A percentile compares a stretch with the other conserved stretches of the same genome.
Evolutionary conservation across 2,797 vertebrate genomes (phyloP).

Genomic region (Lemur catta): DNA sequence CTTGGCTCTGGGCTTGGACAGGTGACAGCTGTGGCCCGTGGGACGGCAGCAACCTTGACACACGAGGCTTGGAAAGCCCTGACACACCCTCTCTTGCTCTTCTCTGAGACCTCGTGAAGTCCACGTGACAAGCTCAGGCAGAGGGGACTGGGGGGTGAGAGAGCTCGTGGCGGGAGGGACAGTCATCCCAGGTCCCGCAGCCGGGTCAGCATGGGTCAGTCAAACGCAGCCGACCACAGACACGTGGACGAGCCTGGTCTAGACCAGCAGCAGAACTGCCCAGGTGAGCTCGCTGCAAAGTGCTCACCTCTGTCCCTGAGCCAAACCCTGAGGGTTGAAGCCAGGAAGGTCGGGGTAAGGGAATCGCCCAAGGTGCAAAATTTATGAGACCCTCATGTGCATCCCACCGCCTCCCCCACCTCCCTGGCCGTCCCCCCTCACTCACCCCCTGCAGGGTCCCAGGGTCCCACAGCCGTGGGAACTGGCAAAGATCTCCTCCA

Average conservation of each 20-base stretch:
- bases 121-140: background rate
- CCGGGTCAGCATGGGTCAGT: too few relatives aligned
- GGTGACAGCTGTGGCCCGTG: background rate
- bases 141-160: background rate
- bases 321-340: background rate
- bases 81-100: background rate
- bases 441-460: too few relatives aligned
- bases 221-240: background rate
- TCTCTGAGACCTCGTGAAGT: background rate
- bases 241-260: background rate
- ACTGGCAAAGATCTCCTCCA: background rate
- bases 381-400: background rate
- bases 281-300: background rate
- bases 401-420: too few relatives aligned
- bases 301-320: background rate
- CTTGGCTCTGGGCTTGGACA: background rate
- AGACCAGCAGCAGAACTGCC: background rate
- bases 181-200: background rate
- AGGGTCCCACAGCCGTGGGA: background rate
- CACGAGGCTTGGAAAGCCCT: background rate
- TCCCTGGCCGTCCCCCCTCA: background rate
- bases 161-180: background rate
- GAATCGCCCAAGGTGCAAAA: rapidly evolving
- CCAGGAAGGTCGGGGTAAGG: background rate
- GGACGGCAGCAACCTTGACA: background rate